Evolutionary conservation across 2,888 invertebrate genomes (phyloP).

Genomic region (Laspeyria flexula): DNA sequence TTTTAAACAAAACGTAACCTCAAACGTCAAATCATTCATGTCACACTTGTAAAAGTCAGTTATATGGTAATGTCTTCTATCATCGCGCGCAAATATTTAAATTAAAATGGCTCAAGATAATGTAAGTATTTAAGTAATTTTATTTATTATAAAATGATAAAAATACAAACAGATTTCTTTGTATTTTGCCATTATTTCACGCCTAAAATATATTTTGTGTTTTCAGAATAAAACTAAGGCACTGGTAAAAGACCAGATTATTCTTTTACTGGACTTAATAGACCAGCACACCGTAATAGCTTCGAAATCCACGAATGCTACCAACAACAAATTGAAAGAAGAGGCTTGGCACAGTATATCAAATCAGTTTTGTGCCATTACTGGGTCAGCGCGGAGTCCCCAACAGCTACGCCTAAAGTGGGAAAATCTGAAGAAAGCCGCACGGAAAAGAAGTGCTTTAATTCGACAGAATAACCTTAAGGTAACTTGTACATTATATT

Average conservation of each 20-base stretch:
- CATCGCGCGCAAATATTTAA: no score
- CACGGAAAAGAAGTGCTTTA: background rate
- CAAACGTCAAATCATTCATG: no score
- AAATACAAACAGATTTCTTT: no score
- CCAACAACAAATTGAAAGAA: background rate
- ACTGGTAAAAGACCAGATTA: background rate
- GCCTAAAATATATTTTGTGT: no score
- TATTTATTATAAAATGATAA: no score
- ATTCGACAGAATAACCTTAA: background rate
- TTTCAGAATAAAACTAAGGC: background rate
- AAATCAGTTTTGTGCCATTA: background rate
- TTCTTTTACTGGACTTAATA: background rate
- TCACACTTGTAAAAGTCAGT: no score
- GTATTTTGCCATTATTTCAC: no score
- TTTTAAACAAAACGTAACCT: no score
- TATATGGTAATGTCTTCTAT: no score
- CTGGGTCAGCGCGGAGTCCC: background rate
- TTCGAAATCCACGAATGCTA: background rate
- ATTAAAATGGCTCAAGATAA: no score
- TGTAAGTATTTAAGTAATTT: no score
- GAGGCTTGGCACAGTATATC: background rate
- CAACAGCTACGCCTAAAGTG: background rate
- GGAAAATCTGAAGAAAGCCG: constrained; percentile 1
- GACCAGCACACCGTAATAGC: background rate
- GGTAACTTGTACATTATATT: background rate